A percentile compares a stretch with the other conserved stretches of the same genome.
phyloP scores from a whole-genome alignment of 2,797 vertebrate species.

The Enteromius argenteus region DNA sequence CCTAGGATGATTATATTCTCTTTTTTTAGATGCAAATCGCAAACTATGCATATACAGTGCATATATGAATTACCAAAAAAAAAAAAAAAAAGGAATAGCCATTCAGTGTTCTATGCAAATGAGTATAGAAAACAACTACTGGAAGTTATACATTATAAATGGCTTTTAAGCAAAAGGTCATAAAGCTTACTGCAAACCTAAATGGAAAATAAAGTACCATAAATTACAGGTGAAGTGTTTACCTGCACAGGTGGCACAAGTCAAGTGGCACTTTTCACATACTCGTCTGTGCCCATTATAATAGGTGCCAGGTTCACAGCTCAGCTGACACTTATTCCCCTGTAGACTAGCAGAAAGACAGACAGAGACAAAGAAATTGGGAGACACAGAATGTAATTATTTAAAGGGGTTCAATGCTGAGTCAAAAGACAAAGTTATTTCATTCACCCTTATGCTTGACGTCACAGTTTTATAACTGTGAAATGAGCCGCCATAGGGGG shows the following conservation, averaged over 20 bases:
- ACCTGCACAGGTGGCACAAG: constrained; percentile 96
- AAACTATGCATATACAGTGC: neutral
- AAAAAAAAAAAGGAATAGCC: neutral
- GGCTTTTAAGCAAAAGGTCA: neutral
- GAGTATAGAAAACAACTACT: neutral
- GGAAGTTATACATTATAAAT: neutral
- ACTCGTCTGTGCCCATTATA: constrained; percentile 87
- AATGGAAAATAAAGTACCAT: neutral
- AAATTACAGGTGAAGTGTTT: constrained; percentile 45
- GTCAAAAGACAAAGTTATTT: neutral
- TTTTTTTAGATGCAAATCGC: neutral
- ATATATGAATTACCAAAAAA: neutral
- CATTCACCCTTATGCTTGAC: neutral
- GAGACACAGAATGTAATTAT: constrained; percentile 51
- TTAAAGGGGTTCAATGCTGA: neutral
- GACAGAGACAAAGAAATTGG: neutral
- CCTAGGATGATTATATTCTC: neutral
- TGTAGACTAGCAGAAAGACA: constrained; percentile 83
- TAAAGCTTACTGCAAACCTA: neutral
- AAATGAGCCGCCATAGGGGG: neutral
- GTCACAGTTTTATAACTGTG: neutral
- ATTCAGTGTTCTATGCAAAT: neutral
- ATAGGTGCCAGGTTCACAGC: constrained; percentile 89
- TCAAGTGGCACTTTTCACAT: constrained; percentile 92
- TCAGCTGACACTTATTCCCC: constrained; percentile 88